Conservation (phyloP, 1,140 invertebrate species). For the Lepidurus couesii region DNA sequence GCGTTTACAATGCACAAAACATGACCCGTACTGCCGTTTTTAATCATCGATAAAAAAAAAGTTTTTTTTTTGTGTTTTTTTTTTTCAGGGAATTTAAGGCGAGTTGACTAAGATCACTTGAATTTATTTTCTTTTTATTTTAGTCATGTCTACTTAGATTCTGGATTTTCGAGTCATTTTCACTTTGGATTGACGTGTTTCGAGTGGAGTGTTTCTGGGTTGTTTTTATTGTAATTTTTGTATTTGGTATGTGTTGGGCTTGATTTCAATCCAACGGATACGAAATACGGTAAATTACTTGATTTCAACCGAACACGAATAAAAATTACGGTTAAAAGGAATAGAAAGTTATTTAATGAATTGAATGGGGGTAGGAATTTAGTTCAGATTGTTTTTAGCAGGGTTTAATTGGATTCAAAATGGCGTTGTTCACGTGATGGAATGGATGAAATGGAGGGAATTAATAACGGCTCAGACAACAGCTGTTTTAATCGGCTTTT, state of each 20-base stretch:
- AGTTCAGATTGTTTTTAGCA: background rate
- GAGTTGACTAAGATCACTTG: too few relatives aligned
- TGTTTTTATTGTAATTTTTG: too few relatives aligned
- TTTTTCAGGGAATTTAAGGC: background rate
- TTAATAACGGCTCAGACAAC: too few relatives aligned
- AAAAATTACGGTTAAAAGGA: background rate
- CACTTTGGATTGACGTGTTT: too few relatives aligned
- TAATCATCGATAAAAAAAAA: background rate
- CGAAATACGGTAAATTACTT: background rate
- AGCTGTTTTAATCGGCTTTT: too few relatives aligned
- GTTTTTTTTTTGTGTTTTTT: background rate
- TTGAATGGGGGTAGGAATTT: background rate
- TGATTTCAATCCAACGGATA: background rate
- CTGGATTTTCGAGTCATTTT: background rate
- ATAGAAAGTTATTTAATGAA: too few relatives aligned
- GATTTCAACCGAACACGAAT: background rate
- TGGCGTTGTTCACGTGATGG: too few relatives aligned
- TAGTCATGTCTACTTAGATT: background rate
- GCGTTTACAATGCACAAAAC: background rate
- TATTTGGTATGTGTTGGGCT: too few relatives aligned
- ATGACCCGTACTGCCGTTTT: background rate
- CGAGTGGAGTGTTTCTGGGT: too few relatives aligned
- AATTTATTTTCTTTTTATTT: conserved; percentile 5
- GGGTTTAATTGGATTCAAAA: too few relatives aligned
- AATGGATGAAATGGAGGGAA: too few relatives aligned